A percentile compares a stretch with the other conserved stretches of the same genome.
phyloP scores from a whole-genome alignment of 1,140 invertebrate genomes.

The Pseudomyrmex gracilis region DNA sequence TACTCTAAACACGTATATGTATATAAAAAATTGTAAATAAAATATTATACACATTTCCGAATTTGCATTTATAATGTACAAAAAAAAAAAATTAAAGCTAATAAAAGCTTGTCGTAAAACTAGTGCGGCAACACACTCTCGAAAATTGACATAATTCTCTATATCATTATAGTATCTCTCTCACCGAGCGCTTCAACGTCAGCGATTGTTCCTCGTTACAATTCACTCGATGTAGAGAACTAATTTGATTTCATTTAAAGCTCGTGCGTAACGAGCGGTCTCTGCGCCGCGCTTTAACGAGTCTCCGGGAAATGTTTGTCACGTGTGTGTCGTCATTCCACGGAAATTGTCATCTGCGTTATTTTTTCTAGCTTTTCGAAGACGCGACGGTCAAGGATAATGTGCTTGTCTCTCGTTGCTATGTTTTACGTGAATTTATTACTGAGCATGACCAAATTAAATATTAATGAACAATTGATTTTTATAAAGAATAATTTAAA shows the following conservation, averaged over 20 bases:
- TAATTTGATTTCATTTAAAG: slow-evolving; percentile 32
- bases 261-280: background rate
- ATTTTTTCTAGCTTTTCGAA: no score
- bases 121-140: background rate
- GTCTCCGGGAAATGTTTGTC: background rate
- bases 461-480: no score
- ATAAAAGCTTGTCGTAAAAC: no score
- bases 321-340: no score
- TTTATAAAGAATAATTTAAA: no score
- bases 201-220: background rate
- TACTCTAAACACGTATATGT: background rate
- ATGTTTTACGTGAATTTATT: no score
- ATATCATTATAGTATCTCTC: background rate
- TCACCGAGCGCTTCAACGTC: background rate
- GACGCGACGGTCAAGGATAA: no score
- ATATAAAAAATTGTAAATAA: background rate
- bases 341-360: background rate
- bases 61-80: background rate
- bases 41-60: background rate
- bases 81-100: no score
- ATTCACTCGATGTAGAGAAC: background rate
- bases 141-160: background rate
- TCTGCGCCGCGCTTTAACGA: background rate
- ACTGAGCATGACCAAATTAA: no score
- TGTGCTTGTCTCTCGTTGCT: no score